phyloP scores from a whole-genome alignment of 1,140 invertebrate species.

The Delia radicum region DNA sequence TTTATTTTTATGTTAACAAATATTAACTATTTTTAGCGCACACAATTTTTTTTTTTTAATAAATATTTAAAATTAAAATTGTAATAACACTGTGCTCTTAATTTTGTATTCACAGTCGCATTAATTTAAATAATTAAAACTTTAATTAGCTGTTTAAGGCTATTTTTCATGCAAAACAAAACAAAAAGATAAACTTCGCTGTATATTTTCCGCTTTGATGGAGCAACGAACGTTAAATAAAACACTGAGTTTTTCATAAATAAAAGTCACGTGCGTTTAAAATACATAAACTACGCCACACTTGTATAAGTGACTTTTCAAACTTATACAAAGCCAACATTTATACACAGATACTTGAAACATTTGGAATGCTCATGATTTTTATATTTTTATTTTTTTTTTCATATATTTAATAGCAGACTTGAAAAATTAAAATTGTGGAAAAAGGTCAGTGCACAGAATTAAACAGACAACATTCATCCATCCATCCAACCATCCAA shows the following conservation, averaged over 20 bases:
- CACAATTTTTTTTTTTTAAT: background rate
- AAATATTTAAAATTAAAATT: background rate
- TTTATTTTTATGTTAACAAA: too few relatives aligned
- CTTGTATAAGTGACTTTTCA: background rate
- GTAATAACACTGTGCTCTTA: background rate
- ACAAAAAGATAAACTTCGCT: background rate
- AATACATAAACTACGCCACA: background rate
- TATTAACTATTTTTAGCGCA: too few relatives aligned
- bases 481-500: too few relatives aligned
- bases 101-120: background rate
- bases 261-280: conserved; percentile 21
- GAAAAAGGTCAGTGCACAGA: conserved; percentile 19
- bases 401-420: too few relatives aligned
- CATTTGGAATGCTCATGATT: background rate
- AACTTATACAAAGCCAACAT: background rate
- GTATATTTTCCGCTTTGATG: background rate
- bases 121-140: conserved; percentile 3
- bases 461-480: conserved; percentile 18
- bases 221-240: background rate
- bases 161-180: background rate
- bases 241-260: background rate
- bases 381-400: too few relatives aligned
- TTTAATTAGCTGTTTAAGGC: background rate
- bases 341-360: background rate
- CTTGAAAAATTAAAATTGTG: conserved; percentile 24